Base-by-base conservation (phyloP, 2,797 vertebrate species). In the Petrocephalus sullivani region DNA sequence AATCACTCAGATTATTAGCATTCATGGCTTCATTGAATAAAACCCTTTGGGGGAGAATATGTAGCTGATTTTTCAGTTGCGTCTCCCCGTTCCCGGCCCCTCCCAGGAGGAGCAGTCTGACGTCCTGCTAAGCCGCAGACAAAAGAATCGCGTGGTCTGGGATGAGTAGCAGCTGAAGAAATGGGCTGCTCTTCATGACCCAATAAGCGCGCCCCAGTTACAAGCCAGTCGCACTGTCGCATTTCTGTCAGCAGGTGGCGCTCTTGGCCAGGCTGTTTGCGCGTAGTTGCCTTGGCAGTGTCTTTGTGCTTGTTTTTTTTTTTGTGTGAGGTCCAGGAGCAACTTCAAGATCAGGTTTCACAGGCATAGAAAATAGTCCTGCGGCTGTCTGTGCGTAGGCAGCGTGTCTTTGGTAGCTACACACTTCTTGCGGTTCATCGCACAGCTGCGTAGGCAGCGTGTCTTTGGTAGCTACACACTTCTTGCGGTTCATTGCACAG, bases 231-330 rank as follows among this genome's bases (percentile, higher is more conserved):
- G 58, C 21, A 28, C 49, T 84, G 60, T 21, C 1, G 3, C 82
- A 54, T 33, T 88, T 67, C 58, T 58, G 28, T 51, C 87, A 85
- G 46, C 14, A 64, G 87, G 51, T 85, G 87, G 37, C 87, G 12
- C 87, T 88, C 23, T 49, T 14, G 6, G 51, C 57, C 49, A 37
- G 60, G 58, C 16, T 67, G 57, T 49, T 33, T 37, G 67, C 33
- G 16, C 8, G 58, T 49, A 9, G 16, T 51, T 71, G 41, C 1
- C 23, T 56, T 14, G 53, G 3, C 10, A 1, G 12, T 37, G 53
- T 64, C 60, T 64, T 64, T 28, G 21, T 23, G 60, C 10, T 3
- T 41, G 21, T 41, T 81, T 78, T 8, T 33, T 33, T 16, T 81
- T 28, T 41, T 37, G 33, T 19, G 16, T 84, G 81, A 51, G 10